Evolutionary conservation across 2,888 invertebrate genomes (phyloP).

Genomic region (Alitta virens): DNA sequence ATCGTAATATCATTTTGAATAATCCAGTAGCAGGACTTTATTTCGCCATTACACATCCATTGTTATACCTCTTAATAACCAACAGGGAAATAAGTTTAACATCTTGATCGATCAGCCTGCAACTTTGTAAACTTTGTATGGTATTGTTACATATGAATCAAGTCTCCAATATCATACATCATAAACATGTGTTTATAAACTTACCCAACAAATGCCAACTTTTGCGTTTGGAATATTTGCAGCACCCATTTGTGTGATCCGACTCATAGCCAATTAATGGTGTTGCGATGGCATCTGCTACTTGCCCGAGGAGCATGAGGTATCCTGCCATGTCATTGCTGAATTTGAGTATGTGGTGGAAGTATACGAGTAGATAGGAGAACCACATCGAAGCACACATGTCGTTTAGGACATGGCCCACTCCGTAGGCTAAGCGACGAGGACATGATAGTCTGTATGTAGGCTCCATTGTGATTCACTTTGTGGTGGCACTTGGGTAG

Average conservation of each 20-base stretch:
- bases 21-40: too few species aligned
- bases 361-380: conserved; percentile 77
- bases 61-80: too few species aligned
- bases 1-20: too few species aligned
- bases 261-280: conserved; percentile 85
- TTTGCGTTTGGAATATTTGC: conserved; percentile 76
- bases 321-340: conserved; percentile 33
- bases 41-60: too few species aligned
- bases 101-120: not conserved
- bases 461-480: not conserved
- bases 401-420: conserved; percentile 89
- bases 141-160: conserved; percentile 1
- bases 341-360: conserved; percentile 59
- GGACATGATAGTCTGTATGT: conserved; percentile 5
- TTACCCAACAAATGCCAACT: conserved; percentile 86
- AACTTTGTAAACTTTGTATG: not conserved
- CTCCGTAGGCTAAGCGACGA: conserved; percentile 57
- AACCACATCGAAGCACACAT: conserved; percentile 93
- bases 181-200: too few species aligned
- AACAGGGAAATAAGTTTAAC: not conserved
- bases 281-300: conserved; percentile 82
- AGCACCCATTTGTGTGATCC: conserved; percentile 66
- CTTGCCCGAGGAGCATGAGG: conserved; percentile 71
- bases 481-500: too few species aligned
- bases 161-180: not conserved